phyloP scores from a whole-genome alignment of 2,113 vertebrate species.

The Pipra filicauda region DNA sequence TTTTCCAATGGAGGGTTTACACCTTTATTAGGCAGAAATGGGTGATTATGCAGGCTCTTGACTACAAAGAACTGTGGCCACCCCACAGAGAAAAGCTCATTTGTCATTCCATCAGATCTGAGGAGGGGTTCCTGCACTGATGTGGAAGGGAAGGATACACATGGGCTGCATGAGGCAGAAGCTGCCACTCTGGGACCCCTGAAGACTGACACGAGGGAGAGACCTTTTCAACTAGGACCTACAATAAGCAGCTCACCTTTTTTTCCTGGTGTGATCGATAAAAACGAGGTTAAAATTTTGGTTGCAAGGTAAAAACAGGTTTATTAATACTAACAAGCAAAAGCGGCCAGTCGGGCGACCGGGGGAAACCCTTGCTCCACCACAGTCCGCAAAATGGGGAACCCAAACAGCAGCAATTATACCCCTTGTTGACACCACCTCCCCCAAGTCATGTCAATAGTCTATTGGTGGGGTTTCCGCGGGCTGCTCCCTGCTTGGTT shows the following conservation, averaged over 20 bases:
- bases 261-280: too few species aligned
- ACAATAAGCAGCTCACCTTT: neutral
- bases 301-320: too few species aligned
- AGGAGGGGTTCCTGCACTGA: neutral
- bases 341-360: too few species aligned
- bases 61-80: neutral
- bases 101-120: neutral
- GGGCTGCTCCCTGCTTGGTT: too few species aligned
- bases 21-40: neutral
- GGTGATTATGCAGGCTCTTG: neutral
- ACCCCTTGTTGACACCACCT: too few species aligned
- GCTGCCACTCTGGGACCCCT: neutral
- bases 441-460: too few species aligned
- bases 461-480: too few species aligned
- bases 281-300: too few species aligned
- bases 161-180: fast-evolving
- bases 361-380: too few species aligned
- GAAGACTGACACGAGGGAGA: neutral
- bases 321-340: too few species aligned
- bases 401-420: too few species aligned
- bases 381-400: too few species aligned
- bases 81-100: neutral
- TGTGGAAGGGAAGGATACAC: neutral
- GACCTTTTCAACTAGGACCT: neutral
- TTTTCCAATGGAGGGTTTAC: neutral